These are phyloP conservation scores for Numenius arquata DNA, from an alignment of 2,113 vertebrate genomes.

Conservation along the genomic window DNA sequence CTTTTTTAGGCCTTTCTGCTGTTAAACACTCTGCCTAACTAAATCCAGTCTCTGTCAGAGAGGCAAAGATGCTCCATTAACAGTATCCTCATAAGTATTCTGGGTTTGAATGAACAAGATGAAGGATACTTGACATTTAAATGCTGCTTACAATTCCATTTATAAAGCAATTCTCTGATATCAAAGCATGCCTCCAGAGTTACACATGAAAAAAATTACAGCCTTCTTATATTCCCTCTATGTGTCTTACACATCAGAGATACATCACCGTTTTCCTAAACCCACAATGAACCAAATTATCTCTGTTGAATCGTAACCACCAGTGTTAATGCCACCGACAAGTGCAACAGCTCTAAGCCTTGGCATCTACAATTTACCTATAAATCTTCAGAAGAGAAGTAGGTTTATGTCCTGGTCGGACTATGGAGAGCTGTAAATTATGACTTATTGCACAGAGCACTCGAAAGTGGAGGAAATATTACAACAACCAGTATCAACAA, in stretches of 20 bases:
- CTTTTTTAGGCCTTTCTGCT: background rate
- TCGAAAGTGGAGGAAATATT: background rate
- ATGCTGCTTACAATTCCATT: constrained; percentile 15
- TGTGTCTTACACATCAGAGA: background rate
- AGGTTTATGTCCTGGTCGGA: background rate
- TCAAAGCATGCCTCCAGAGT: background rate
- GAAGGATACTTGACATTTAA: constrained; percentile 31
- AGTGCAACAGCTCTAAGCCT: background rate
- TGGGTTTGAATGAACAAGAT: background rate
- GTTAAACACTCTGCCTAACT: background rate
- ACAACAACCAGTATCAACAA: background rate
- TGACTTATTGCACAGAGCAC: background rate
- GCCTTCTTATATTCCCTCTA: background rate
- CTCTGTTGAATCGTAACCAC: background rate
- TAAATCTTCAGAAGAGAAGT: background rate
- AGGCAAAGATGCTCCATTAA: constrained; percentile 7
- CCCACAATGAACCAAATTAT: background rate
- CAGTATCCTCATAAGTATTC: constrained; percentile 26
- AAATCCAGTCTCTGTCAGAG: background rate
- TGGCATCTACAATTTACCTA: background rate
- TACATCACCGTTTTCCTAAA: background rate
- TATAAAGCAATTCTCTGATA: background rate
- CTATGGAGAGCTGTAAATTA: background rate
- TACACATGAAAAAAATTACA: background rate
- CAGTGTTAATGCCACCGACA: fast-evolving